Percentiles rank a stretch among this genome's conserved stretches.
Evolutionary conservation across 2,797 vertebrate species (phyloP).

Genomic region (Trachurus trachurus): DNA sequence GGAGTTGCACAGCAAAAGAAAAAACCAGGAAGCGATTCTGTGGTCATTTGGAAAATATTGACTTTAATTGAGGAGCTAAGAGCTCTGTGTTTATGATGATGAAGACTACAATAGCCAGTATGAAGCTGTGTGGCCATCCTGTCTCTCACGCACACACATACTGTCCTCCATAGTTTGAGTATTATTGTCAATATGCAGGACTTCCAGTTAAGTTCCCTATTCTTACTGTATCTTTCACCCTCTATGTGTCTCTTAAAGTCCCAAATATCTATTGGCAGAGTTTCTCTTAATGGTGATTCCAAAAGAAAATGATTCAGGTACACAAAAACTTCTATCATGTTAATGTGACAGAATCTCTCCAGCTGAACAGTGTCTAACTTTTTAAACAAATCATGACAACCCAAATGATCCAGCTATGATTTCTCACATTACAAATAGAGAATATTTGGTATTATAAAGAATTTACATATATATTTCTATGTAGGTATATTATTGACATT

Average conservation of each 20-base stretch:
- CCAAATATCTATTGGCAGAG: slow-evolving; percentile 72
- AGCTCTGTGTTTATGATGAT: slow-evolving; percentile 73
- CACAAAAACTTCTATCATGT: slow-evolving; percentile 53
- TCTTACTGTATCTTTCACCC: slow-evolving; percentile 70
- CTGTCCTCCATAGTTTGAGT: slow-evolving; percentile 78
- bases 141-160: slow-evolving; percentile 69
- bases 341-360: slow-evolving; percentile 53
- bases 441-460: slow-evolving; percentile 89
- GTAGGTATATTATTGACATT: slow-evolving; percentile 90
- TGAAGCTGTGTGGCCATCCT: slow-evolving; percentile 76
- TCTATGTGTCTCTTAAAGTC: slow-evolving; percentile 75
- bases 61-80: slow-evolving; percentile 66
- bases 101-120: slow-evolving; percentile 77
- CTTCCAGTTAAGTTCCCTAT: slow-evolving; percentile 75
- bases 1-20: slow-evolving; percentile 61
- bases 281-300: slow-evolving; percentile 59
- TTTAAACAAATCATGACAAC: slow-evolving; percentile 75
- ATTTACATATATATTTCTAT: slow-evolving; percentile 91
- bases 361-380: slow-evolving; percentile 77
- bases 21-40: slow-evolving; percentile 60
- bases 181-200: slow-evolving; percentile 80
- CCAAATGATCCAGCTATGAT: slow-evolving; percentile 79
- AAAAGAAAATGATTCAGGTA: slow-evolving; percentile 73
- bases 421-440: slow-evolving; percentile 86
- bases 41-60: slow-evolving; percentile 72